Evolutionary conservation across 2,113 vertebrate species (phyloP), one percentile per base, ranked within the genome.

Genomic region (Aix galericulata): DNA sequence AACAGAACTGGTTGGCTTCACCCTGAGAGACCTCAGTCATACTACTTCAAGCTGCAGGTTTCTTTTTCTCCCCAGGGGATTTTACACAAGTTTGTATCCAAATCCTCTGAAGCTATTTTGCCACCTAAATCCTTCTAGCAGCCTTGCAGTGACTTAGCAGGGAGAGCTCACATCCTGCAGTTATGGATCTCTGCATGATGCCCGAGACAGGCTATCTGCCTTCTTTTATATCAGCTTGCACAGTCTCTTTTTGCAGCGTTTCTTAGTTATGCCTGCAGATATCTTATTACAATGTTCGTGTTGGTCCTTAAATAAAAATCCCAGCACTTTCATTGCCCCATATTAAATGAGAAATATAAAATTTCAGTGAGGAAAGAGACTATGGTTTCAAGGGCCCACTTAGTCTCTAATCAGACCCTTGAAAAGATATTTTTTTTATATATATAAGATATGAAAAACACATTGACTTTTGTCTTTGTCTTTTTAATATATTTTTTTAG

Each of bases 311-410:
- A 76, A 82, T 82, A 96, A 93, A 78, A 90, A 92, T 63, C 67
- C 46, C 73, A 85, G 38, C 27, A 59, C 22, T 78, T 89, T 50
- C 66, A 81, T 53, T 48, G 55, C 11, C 42, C 29, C 27, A 59
- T 85, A 89, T 86, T 95, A 93, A 94, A 27, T 16, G 32, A 86
- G 71, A 83, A 42, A 87, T 32, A 95, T 67, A 95, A 87, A 72
- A 88, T 95, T 90, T 93, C 81, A 94, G n/a, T 72, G 82, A 74
- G 56, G 62, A 96, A 88, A 84, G 58, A 76, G 34, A 36, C 2
- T 69, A 22, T 52, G 27, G 52, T 88, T 94, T 93, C 69, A 82
- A 91, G 48, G 53, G 53, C 82, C 60, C 62, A 79, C 53, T 85
- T 94, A 58, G 31, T 68, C 67, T 90, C 83, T 96, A 94, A 88